These are phyloP conservation scores for Caradrina kadenii DNA, from an alignment of 2,888 invertebrate species.

Conservation along the genomic window DNA sequence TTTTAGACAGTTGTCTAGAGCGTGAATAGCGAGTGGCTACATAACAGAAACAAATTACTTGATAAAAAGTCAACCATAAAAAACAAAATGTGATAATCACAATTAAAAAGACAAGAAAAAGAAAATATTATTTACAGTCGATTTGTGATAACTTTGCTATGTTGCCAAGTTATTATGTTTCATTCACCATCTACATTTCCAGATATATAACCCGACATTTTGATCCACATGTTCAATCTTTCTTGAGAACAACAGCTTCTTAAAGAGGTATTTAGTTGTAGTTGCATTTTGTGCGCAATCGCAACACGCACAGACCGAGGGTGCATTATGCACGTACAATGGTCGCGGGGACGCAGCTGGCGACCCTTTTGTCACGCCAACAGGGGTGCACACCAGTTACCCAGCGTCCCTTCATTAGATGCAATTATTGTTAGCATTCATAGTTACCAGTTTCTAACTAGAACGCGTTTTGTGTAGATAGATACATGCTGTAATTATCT, in stretches of 20 bases:
- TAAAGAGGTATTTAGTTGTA: conserved; percentile 22
- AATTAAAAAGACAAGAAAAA: too few species aligned
- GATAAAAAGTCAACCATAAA: neutral
- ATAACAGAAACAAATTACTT: neutral
- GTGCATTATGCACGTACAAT: conserved; percentile 65
- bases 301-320: conserved; percentile 69
- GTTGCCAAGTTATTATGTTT: neutral
- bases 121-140: too few species aligned
- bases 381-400: conserved; percentile 55
- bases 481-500: conserved; percentile 30
- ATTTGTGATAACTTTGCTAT: too few species aligned
- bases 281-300: conserved; percentile 49
- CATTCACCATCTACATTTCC: neutral
- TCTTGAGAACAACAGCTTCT: neutral
- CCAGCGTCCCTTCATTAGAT: conserved; percentile 31
- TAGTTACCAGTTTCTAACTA: conserved; percentile 41
- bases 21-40: neutral
- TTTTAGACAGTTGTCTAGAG: conserved; percentile 10
- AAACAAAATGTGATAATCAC: neutral
- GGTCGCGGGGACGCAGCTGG: conserved; percentile 74
- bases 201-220: neutral
- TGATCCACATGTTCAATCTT: neutral
- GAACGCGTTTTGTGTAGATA: conserved; percentile 3
- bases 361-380: conserved; percentile 53
- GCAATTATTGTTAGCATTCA: conserved; percentile 42